A percentile compares a stretch with the other conserved stretches of the same genome.
These are phyloP conservation scores for Tetraodon nigroviridis DNA, from an alignment of 2,113 vertebrate genomes.

Conservation along the genomic window DNA sequence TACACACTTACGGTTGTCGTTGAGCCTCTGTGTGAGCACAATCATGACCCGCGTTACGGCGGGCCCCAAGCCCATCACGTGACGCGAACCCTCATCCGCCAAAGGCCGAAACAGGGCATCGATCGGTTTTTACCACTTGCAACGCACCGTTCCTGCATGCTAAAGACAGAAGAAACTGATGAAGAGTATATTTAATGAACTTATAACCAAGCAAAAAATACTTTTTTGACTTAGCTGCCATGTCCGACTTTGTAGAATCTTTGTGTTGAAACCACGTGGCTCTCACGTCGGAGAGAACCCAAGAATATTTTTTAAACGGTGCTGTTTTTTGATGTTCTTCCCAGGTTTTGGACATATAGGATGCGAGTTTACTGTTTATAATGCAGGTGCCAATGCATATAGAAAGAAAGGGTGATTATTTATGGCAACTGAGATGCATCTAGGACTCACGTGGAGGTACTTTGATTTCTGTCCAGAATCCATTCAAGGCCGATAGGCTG, in stretches of 20 bases:
- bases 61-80: slow-evolving; percentile 26
- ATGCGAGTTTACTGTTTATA: slow-evolving; percentile 38
- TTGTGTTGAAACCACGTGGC: slow-evolving; percentile 49
- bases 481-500: slow-evolving; percentile 53
- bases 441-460: slow-evolving; percentile 31
- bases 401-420: slow-evolving; percentile 26
- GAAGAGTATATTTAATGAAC: slow-evolving; percentile 48
- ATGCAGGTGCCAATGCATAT: slow-evolving; percentile 43
- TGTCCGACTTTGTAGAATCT: slow-evolving; percentile 61
- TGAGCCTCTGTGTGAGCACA: slow-evolving; percentile 38
- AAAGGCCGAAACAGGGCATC: slow-evolving; percentile 59
- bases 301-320: slow-evolving; percentile 60
- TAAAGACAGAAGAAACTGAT: slow-evolving; percentile 35
- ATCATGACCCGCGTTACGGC: slow-evolving; percentile 29
- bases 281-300: slow-evolving; percentile 58
- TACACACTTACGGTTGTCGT: slow-evolving; percentile 30
- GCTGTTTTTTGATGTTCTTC: slow-evolving; percentile 71
- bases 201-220: slow-evolving; percentile 60
- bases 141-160: slow-evolving; percentile 60
- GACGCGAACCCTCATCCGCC: slow-evolving; percentile 43
- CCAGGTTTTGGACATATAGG: slow-evolving; percentile 43
- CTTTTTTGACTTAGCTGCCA: slow-evolving; percentile 52
- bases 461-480: slow-evolving; percentile 46
- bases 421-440: slow-evolving; percentile 13
- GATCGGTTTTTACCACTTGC: slow-evolving; percentile 44